Evolutionary conservation across 2,888 invertebrate genomes (phyloP).

Genomic region (Eupithecia subfuscata): DNA sequence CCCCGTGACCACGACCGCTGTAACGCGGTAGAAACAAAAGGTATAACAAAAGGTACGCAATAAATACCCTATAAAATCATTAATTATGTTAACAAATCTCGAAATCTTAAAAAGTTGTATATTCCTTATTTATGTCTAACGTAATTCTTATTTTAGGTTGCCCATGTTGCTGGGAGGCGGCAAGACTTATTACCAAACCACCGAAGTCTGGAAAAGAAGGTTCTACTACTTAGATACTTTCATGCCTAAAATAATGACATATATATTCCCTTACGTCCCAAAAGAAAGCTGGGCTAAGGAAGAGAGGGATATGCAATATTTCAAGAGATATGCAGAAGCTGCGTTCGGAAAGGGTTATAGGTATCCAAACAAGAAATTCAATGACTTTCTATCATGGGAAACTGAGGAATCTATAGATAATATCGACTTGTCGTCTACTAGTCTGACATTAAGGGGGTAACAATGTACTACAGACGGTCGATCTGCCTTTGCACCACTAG

Average conservation of each 20-base stretch:
- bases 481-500: no score
- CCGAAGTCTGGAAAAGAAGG: not conserved
- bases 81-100: no score
- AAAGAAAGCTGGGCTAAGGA: not conserved
- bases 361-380: constrained; percentile 22
- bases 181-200: not conserved
- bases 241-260: not conserved
- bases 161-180: constrained; percentile 1
- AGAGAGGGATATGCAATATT: not conserved
- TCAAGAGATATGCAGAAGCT: constrained; percentile 4
- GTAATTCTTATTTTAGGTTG: constrained; percentile 5
- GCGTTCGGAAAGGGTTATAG: constrained; percentile 17
- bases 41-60: no score
- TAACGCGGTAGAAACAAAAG: no score
- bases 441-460: not conserved
- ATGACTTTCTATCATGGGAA: constrained; percentile 5
- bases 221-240: constrained; percentile 7
- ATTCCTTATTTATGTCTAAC: no score
- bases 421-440: not conserved
- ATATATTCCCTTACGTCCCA: not conserved
- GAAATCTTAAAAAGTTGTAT: no score
- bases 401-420: not conserved
- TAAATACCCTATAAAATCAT: no score
- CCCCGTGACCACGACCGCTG: no score
- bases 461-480: no score